A percentile compares a stretch with the other conserved stretches of the same genome.
Evolutionary conservation across 2,797 vertebrate species (phyloP).

Genomic region (Champsocephalus esox): DNA sequence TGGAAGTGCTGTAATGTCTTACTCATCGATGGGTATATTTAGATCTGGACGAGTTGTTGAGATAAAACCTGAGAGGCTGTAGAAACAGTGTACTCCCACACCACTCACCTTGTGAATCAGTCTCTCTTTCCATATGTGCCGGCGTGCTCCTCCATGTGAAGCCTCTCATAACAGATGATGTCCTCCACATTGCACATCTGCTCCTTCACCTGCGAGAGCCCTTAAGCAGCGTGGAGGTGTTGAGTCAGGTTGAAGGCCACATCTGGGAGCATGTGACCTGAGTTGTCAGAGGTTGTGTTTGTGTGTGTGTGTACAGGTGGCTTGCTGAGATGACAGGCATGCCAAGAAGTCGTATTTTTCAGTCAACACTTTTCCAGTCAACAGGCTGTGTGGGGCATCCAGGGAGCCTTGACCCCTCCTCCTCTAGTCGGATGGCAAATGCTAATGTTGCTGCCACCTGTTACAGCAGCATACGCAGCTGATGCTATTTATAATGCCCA

Average conservation of each 20-base stretch:
- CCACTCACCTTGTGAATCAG: conserved; percentile 50
- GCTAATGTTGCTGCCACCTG: conserved; percentile 73
- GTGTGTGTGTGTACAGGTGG: conserved; percentile 50
- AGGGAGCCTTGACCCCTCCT: conserved; percentile 55
- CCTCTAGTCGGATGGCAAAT: conserved; percentile 62
- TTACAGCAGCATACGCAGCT: conserved; percentile 48
- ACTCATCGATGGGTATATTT: conserved; percentile 44
- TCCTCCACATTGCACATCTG: conserved; percentile 60
- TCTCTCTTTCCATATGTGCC: conserved; percentile 54
- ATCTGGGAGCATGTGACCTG: conserved; percentile 64
- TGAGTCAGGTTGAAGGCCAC: conserved; percentile 58
- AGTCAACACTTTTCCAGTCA: conserved; percentile 70
- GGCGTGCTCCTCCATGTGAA: conserved; percentile 49
- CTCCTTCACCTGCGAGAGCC: conserved; percentile 54
- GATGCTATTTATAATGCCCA: conserved; percentile 71
- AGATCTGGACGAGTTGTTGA: conserved; percentile 40
- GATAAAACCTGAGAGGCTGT: conserved; percentile 38
- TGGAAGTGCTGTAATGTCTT: conserved; percentile 19
- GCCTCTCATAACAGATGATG: conserved; percentile 58
- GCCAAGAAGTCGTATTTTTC: conserved; percentile 65
- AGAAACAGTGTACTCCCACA: conserved; percentile 27
- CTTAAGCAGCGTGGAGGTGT: conserved; percentile 19
- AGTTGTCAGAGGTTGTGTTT: conserved; percentile 26
- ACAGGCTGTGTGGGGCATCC: conserved; percentile 58
- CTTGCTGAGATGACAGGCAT: conserved; percentile 58